A percentile compares a stretch with the other conserved stretches of the same genome.
Conservation (phyloP, 2,888 invertebrate species). For the Drosophila kambysellisi region DNA sequence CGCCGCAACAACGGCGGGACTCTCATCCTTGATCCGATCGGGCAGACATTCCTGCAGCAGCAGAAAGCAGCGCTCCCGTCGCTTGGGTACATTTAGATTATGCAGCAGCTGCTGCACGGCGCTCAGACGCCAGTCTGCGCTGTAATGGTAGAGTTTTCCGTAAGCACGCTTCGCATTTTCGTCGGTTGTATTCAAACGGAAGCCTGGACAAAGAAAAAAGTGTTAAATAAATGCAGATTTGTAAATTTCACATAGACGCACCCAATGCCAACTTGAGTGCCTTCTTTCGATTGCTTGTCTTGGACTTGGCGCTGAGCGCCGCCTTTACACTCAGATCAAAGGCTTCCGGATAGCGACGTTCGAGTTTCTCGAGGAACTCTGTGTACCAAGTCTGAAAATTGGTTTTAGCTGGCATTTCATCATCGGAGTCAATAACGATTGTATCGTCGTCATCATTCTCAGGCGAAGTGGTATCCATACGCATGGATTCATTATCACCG, state of each 20-base stretch:
- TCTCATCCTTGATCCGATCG: constrained; percentile 89
- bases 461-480: constrained; percentile 9
- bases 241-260: constrained; percentile 38
- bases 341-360: constrained; percentile 89
- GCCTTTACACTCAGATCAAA: constrained; percentile 90
- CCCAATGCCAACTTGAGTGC: constrained; percentile 85
- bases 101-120: constrained; percentile 89
- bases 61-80: constrained; percentile 82
- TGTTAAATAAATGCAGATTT: background rate
- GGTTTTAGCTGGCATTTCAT: constrained; percentile 59
- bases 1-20: constrained; percentile 87
- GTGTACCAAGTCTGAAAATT: constrained; percentile 86
- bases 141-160: constrained; percentile 91
- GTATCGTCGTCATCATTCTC: constrained; percentile 79
- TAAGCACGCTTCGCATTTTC: constrained; percentile 87
- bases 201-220: constrained; percentile 76
- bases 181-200: constrained; percentile 87
- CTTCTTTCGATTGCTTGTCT: constrained; percentile 73
- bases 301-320: constrained; percentile 84
- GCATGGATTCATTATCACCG: background rate
- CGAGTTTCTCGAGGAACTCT: constrained; percentile 87
- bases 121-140: constrained; percentile 88
- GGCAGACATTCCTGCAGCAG: constrained; percentile 88
- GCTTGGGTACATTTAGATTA: constrained; percentile 86
- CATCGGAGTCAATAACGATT: constrained; percentile 83